Base-by-base conservation (phyloP, 2,888 invertebrate genomes). In the Tenodera sinensis region DNA sequence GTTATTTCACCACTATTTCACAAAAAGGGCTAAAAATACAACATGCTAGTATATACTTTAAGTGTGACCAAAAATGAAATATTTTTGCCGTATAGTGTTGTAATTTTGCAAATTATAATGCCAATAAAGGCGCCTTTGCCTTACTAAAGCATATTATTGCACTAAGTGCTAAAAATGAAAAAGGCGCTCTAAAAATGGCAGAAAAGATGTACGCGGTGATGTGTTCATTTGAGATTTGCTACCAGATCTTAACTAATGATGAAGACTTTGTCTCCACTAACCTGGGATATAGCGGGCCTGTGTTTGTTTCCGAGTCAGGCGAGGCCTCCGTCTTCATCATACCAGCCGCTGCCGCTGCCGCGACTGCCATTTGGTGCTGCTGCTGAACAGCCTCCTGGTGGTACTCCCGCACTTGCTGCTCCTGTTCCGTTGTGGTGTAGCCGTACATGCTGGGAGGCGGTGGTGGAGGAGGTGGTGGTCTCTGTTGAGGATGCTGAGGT, bases 281-380 rank as follows among this genome's bases (percentile, higher is more conserved):
- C 96, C 96, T 95, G 91, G 97, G 97, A 93, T 97, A 97, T 89
- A 97, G 95, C 28, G 97, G 97, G 89, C 96, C 96, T 90, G 95
- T 95, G 91, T 93, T 95, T 92, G 96, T 94, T 91, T 96, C 96
- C 91, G 95, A 95, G 91, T 96, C 96, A 54, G 92, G 92, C 9
- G 94, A 94, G 92, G 89, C 93, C 93, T 97, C 97, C 30, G 96
- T 95, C 93, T 97, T 97, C 95, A 95, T 94, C 93, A 94, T 93
- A 1, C 93, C 93, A 81, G 94, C 94, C 94, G 95, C 92, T 94
- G 95, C 91, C 25, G 93, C 93, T 94, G 95, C 92, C 92, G 94
- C 94, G 93, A 94, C 94, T 91, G 94, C 95, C 91, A 94, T 94
- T 88, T 93, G 93, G 89, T 94, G 94, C 81, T 92, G 91, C 20